Evolutionary conservation across 2,888 invertebrate species (phyloP).

Genomic region (Agapostemon virescens): DNA sequence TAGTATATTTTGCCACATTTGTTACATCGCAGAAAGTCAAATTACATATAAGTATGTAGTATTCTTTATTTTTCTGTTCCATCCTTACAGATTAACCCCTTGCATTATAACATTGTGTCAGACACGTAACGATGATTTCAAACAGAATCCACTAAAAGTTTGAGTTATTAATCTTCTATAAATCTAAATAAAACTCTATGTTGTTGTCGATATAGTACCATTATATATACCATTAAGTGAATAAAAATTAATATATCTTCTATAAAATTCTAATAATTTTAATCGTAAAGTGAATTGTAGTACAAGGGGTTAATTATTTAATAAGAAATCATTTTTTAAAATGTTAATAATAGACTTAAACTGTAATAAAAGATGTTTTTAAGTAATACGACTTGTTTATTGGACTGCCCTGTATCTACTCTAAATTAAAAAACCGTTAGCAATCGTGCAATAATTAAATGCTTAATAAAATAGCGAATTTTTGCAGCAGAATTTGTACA

Average conservation of each 20-base stretch:
- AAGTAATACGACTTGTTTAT: background rate
- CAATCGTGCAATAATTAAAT: background rate
- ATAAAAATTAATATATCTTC: too few species aligned
- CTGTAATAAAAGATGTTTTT: slow-evolving; percentile 1
- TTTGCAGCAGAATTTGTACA: background rate
- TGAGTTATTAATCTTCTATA: background rate
- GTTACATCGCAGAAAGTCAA: background rate
- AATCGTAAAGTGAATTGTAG: background rate
- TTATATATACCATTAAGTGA: too few species aligned
- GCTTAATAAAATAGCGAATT: background rate
- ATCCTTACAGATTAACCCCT: background rate
- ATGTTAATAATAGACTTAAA: background rate
- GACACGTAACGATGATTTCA: background rate
- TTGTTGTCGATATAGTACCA: background rate
- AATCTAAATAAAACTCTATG: too few species aligned
- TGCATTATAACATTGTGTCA: background rate
- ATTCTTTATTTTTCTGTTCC: background rate
- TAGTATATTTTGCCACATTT: slow-evolving; percentile 14
- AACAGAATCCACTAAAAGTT: background rate
- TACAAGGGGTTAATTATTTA: background rate
- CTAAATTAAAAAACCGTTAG: background rate
- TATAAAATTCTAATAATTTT: background rate
- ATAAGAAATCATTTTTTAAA: background rate
- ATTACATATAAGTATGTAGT: background rate
- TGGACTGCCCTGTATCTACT: background rate